A percentile compares a stretch with the other conserved stretches of the same genome.
Conservation (phyloP, 2,888 invertebrate genomes). For the Timema cristinae region DNA sequence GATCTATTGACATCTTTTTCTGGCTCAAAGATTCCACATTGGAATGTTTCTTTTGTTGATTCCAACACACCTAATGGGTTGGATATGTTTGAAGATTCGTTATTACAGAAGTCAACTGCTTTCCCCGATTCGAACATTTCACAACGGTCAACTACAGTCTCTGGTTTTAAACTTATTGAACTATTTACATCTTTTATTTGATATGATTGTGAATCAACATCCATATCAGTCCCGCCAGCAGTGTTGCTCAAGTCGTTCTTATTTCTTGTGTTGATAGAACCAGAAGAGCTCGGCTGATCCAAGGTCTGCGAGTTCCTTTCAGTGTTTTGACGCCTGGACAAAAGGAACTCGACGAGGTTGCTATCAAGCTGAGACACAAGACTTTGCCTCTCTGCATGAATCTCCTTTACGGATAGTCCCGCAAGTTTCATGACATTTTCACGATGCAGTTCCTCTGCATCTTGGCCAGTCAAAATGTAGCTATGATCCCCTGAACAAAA, state of each 20-base stretch:
- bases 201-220: background rate
- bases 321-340: constrained; percentile 45
- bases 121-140: no score
- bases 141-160: no score
- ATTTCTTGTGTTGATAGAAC: constrained; percentile 30
- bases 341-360: constrained; percentile 62
- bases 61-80: no score
- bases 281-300: no score
- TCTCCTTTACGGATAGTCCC: constrained; percentile 69
- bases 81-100: no score
- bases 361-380: constrained; percentile 63
- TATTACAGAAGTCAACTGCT: no score
- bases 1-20: background rate
- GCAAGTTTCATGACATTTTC: constrained; percentile 66
- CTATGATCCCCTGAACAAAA: constrained; percentile 32
- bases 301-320: no score
- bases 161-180: no score
- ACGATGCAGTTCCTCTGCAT: constrained; percentile 56
- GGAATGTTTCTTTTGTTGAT: no score
- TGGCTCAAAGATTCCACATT: background rate
- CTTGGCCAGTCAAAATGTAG: constrained; percentile 39
- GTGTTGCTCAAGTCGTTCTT: constrained; percentile 32
- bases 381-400: constrained; percentile 66
- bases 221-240: background rate
- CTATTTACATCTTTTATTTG: no score